Evolutionary conservation across 2,797 vertebrate genomes (phyloP).

Genomic region (Ptychadena robeensis): DNA sequence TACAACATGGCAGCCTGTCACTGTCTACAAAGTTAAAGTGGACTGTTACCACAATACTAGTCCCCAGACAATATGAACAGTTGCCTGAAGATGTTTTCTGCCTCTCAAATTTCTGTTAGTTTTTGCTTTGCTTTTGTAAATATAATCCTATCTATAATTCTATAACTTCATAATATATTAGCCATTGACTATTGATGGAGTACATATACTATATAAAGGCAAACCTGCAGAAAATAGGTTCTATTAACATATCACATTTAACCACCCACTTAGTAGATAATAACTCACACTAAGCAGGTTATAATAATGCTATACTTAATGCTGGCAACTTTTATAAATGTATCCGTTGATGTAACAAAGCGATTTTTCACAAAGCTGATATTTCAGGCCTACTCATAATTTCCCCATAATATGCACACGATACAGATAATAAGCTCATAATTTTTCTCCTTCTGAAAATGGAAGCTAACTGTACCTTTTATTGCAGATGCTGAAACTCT

Average conservation of each 20-base stretch:
- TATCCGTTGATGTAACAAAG: neutral
- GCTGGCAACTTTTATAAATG: neutral
- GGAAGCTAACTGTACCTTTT: conserved; percentile 38
- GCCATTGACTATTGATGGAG: neutral
- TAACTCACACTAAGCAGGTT: neutral
- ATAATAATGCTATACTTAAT: conserved; percentile 12
- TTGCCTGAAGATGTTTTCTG: no score
- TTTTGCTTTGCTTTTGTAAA: no score
- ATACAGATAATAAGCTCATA: conserved; percentile 28
- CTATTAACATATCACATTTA: neutral
- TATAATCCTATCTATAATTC: no score
- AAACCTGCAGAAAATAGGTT: neutral
- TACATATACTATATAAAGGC: neutral
- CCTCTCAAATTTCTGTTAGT: no score
- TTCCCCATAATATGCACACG: neutral
- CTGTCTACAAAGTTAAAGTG: no score
- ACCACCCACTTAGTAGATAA: neutral
- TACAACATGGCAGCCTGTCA: no score
- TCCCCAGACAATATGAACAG: no score
- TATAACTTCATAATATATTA: neutral
- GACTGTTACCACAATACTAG: no score
- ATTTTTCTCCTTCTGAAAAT: conserved; percentile 3
- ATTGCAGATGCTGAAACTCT: conserved; percentile 32
- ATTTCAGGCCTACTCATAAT: neutral
- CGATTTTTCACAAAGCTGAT: neutral